Evolutionary conservation across 37 sponge, comb jelly and placozoan genomes (phyloP).

Genomic region (Halichondria panicea): DNA sequence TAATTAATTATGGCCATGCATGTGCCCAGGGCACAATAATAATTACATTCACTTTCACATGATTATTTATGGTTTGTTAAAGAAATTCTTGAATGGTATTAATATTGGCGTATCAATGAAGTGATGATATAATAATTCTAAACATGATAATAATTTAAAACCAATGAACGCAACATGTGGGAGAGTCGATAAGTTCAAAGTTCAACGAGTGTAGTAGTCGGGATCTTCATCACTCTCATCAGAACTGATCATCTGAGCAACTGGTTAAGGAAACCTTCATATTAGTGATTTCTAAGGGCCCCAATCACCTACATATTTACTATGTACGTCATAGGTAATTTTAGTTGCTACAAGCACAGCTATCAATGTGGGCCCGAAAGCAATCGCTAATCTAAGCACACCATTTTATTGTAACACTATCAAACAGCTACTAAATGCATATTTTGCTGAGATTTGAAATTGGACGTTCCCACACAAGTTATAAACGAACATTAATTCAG

Average conservation of each 20-base stretch:
- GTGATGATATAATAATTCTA: too few relatives aligned
- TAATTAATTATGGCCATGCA: too few relatives aligned
- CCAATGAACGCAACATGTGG: not conserved
- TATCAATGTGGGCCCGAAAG: not conserved
- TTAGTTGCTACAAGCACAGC: not conserved
- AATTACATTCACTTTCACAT: too few relatives aligned
- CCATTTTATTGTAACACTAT: not conserved
- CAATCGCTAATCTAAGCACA: not conserved
- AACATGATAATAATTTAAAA: too few relatives aligned
- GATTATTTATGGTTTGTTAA: too few relatives aligned
- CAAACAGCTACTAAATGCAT: not conserved
- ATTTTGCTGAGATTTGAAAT: not conserved
- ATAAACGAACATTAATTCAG: not conserved
- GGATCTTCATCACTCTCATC: constrained; percentile 55
- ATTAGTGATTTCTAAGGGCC: not conserved
- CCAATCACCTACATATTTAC: not conserved
- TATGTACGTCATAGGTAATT: not conserved
- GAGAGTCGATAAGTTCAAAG: not conserved
- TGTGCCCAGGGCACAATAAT: too few relatives aligned
- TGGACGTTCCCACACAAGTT: not conserved
- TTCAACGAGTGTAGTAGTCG: constrained; percentile 5
- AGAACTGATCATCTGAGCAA: constrained; percentile 34
- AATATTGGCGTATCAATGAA: too few relatives aligned
- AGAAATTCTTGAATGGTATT: too few relatives aligned
- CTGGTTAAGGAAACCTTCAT: not conserved